phyloP scores from a whole-genome alignment of 2,113 vertebrate species.

The Prunella fulvescens region DNA sequence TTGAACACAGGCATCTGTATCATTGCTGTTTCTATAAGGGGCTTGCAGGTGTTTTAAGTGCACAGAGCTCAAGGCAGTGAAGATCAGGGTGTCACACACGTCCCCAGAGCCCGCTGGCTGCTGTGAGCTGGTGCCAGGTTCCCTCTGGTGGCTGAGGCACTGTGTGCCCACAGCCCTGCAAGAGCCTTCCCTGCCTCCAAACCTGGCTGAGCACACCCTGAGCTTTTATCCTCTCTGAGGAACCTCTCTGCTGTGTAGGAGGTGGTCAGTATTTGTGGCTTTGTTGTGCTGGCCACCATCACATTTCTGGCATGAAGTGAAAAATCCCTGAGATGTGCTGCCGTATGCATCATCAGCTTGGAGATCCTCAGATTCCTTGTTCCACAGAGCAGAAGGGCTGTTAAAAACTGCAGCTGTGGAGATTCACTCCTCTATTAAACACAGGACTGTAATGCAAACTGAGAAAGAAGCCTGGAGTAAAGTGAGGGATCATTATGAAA shows the following conservation, averaged over 20 bases:
- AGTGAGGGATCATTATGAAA: background rate
- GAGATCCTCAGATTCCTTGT: background rate
- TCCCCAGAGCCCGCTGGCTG: background rate
- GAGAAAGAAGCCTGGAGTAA: background rate
- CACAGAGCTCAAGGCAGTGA: accelerated
- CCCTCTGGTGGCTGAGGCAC: constrained; percentile 32
- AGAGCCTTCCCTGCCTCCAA: background rate
- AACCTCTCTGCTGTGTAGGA: background rate
- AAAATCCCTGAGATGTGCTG: background rate
- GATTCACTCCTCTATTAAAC: background rate
- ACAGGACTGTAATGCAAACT: background rate
- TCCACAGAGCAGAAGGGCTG: background rate
- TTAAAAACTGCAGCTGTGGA: background rate
- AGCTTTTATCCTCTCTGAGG: background rate
- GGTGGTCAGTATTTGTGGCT: background rate
- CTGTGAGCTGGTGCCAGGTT: background rate
- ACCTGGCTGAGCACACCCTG: background rate
- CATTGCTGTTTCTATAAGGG: accelerated
- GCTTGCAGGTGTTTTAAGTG: background rate
- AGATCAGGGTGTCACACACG: background rate
- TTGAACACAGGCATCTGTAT: accelerated
- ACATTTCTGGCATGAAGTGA: background rate
- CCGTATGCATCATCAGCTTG: accelerated
- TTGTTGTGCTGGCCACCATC: background rate
- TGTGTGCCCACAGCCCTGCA: background rate